Evolutionary conservation across 2,113 vertebrate genomes (phyloP).

Genomic region (Rhabdomys dilectus): DNA sequence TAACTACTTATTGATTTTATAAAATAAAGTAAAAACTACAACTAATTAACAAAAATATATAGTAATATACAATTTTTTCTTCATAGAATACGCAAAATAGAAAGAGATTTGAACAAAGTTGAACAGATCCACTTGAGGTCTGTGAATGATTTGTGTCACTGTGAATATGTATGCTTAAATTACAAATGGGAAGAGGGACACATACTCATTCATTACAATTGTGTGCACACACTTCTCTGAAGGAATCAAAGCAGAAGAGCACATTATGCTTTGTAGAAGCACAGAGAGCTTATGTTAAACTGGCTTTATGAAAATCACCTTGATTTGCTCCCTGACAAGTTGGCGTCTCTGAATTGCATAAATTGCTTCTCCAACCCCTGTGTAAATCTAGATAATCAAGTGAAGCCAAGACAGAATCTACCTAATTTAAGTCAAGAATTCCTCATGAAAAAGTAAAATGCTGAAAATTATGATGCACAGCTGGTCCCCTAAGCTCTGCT

Average conservation of each 20-base stretch:
- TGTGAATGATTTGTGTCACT: neutral
- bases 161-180: neutral
- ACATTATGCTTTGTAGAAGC: slow-evolving; percentile 51
- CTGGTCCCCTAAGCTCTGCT: slow-evolving; percentile 68
- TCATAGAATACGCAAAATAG: neutral
- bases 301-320: slow-evolving; percentile 79
- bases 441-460: slow-evolving; percentile 80
- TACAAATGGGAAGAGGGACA: neutral
- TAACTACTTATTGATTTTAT: neutral
- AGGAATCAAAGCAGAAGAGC: slow-evolving; percentile 64
- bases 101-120: slow-evolving; percentile 11
- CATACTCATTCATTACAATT: slow-evolving; percentile 43
- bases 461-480: slow-evolving; percentile 67
- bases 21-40: neutral
- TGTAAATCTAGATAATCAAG: slow-evolving; percentile 83
- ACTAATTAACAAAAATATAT: neutral
- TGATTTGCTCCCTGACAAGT: slow-evolving; percentile 81
- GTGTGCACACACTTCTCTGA: slow-evolving; percentile 35
- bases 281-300: slow-evolving; percentile 66
- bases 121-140: neutral
- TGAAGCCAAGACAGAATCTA: slow-evolving; percentile 75
- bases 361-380: slow-evolving; percentile 77
- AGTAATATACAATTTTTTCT: neutral
- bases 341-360: slow-evolving; percentile 79
- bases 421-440: slow-evolving; percentile 81